Percentiles rank a stretch among this genome's conserved stretches.
These are phyloP conservation scores for Penaeus vannamei DNA, from an alignment of 1,140 invertebrate genomes.

Conservation along the genomic window DNA sequence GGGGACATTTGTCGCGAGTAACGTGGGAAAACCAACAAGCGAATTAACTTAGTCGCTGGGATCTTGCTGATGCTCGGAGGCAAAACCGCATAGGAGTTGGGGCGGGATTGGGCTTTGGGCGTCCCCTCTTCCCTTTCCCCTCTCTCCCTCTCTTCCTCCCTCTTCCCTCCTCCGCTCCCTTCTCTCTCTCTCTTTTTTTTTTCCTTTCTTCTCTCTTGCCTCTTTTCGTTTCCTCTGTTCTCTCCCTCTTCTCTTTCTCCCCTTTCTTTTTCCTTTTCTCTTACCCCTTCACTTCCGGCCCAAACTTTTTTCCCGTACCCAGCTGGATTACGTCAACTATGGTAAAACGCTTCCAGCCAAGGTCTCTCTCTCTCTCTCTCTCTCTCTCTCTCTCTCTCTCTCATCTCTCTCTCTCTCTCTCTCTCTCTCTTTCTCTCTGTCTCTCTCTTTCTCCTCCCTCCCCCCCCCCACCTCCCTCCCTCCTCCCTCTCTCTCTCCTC, in stretches of 20 bases:
- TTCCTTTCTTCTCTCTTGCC: not conserved
- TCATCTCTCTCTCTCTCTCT: not conserved
- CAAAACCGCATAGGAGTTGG: no score
- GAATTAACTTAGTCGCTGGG: no score
- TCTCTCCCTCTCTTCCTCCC: not conserved
- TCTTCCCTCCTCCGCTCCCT: not conserved
- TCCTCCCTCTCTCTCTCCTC: not conserved
- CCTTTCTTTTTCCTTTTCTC: not conserved
- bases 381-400: not conserved
- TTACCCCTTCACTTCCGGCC: not conserved
- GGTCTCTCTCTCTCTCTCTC: not conserved
- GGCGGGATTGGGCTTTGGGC: not conserved
- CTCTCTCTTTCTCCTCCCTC: not conserved
- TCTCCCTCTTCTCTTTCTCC: not conserved
- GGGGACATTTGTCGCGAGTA: no score
- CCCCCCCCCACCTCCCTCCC: not conserved
- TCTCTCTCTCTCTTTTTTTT: not conserved
- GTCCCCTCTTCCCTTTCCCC: not conserved
- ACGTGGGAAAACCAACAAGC: no score
- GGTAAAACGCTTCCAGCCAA: no score
- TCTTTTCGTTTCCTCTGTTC: not conserved
- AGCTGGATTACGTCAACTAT: no score
- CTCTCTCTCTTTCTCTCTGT: not conserved
- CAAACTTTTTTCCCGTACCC: not conserved
- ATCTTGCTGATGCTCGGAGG: no score